These are phyloP conservation scores for Nyctalus aviator DNA, from an alignment of 2,797 vertebrate species.

Conservation along the genomic window DNA sequence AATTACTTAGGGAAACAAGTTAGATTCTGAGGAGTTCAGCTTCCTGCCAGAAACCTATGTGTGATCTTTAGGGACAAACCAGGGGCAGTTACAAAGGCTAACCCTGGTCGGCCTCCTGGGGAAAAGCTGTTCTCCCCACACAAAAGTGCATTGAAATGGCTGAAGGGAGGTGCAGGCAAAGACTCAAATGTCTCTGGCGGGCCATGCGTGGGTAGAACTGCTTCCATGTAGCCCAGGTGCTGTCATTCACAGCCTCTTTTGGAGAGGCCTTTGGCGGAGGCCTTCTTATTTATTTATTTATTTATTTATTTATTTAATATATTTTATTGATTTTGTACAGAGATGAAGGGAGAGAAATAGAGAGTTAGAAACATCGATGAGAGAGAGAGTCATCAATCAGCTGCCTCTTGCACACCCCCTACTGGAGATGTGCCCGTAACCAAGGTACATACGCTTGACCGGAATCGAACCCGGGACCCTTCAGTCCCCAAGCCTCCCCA, in stretches of 20 bases:
- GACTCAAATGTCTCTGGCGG: neutral
- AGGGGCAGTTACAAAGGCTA: neutral
- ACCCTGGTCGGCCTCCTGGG: neutral
- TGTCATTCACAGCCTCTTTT: neutral
- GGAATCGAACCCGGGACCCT: no score
- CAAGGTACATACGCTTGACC: no score
- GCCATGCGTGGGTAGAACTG: rapidly evolving
- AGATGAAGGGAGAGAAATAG: no score
- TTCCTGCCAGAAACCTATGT: neutral
- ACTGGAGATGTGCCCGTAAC: no score
- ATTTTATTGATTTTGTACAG: no score
- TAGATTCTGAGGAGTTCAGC: neutral
- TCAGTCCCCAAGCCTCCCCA: no score
- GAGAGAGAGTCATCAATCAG: no score
- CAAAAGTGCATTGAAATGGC: neutral
- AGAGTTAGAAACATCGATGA: no score
- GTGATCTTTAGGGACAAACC: neutral
- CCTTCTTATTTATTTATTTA: neutral
- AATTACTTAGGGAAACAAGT: neutral
- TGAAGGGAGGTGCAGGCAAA: neutral
- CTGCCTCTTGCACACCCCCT: no score
- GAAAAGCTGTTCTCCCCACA: neutral
- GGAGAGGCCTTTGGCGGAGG: neutral
- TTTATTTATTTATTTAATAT: no score
- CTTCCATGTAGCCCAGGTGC: neutral